These are phyloP conservation scores for Festucalex cinctus DNA, from an alignment of 2,113 vertebrate species.

Conservation along the genomic window DNA sequence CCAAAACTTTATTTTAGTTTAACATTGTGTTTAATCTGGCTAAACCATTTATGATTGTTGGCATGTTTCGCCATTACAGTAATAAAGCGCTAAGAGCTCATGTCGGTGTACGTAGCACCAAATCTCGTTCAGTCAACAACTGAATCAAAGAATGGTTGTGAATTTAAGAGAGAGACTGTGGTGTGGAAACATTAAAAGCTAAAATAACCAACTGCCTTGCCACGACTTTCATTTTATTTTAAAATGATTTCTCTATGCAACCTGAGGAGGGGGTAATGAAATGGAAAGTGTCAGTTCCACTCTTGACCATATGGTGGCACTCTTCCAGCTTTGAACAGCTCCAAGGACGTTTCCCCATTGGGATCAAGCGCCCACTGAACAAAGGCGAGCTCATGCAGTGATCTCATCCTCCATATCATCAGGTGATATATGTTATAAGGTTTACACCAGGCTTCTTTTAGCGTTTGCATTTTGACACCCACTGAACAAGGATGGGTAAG, in stretches of 20 bases:
- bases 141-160: conserved; percentile 41
- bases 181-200: conserved; percentile 6
- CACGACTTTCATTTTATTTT: conserved; percentile 2
- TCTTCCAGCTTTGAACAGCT: conserved; percentile 66
- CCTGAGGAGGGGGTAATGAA: conserved; percentile 12
- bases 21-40: conserved; percentile 53
- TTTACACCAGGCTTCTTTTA: not conserved
- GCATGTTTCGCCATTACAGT: conserved; percentile 63
- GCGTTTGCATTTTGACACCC: not conserved
- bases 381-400: conserved; percentile 53
- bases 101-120: too few relatives aligned
- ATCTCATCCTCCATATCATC: conserved; percentile 2
- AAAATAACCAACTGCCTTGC: not conserved
- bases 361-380: conserved; percentile 54
- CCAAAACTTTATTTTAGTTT: conserved; percentile 64
- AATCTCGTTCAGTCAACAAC: conserved; percentile 24
- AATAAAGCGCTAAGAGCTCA: conserved; percentile 7
- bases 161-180: conserved; percentile 43
- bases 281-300: conserved; percentile 53
- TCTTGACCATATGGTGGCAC: conserved; percentile 74
- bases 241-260: not conserved
- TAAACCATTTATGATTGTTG: conserved; percentile 73
- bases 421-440: conserved; percentile 15
- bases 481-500: not conserved
- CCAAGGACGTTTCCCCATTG: conserved; percentile 32